Percentiles rank a stretch among this genome's conserved stretches.
phyloP scores from a whole-genome alignment of 2,113 vertebrate species.

The Lycaon pictus region DNA sequence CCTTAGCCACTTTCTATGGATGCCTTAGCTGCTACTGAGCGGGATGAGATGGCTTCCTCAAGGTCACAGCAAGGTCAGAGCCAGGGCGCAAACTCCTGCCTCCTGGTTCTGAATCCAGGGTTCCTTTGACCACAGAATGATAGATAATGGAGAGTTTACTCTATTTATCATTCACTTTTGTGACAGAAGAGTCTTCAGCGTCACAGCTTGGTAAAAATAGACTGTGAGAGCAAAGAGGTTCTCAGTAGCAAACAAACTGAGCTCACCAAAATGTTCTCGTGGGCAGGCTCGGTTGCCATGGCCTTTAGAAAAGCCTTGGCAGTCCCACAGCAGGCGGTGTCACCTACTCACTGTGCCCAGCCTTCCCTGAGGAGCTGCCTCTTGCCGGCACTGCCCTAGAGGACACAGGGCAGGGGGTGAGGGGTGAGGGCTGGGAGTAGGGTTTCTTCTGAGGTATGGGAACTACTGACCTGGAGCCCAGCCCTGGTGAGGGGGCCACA shows the following conservation, averaged over 20 bases:
- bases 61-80: background rate
- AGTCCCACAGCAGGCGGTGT: background rate
- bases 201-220: constrained; percentile 76
- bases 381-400: background rate
- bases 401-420: background rate
- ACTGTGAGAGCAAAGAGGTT: constrained; percentile 41
- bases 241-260: constrained; percentile 70
- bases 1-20: background rate
- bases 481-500: background rate
- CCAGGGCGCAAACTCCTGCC: background rate
- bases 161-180: background rate
- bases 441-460: background rate
- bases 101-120: constrained; percentile 5
- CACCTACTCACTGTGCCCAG: background rate
- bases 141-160: background rate
- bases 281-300: background rate
- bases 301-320: constrained; percentile 75
- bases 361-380: constrained; percentile 21
- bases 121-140: background rate
- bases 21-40: background rate
- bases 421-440: background rate
- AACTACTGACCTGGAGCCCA: background rate
- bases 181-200: constrained; percentile 5
- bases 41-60: background rate
- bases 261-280: constrained; percentile 66